phyloP scores from a whole-genome alignment of 1,140 invertebrate genomes.

The Ceratina calcarata region DNA sequence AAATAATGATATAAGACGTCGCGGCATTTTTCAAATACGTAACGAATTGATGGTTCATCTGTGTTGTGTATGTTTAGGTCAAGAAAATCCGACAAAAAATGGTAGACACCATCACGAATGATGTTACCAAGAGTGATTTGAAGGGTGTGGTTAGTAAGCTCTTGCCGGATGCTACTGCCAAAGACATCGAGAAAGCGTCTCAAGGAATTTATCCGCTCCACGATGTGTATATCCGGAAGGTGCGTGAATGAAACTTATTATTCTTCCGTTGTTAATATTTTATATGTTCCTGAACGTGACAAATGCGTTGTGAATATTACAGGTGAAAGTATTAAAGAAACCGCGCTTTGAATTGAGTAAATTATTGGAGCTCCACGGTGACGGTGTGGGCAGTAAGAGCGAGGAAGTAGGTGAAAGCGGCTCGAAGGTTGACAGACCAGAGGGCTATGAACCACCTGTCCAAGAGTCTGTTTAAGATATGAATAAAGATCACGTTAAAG shows the following conservation, averaged over 20 bases:
- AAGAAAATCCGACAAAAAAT: conserved; percentile 96
- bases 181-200: conserved; percentile 99
- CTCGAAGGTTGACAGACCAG: conserved; percentile 93
- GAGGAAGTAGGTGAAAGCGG: conserved; percentile 90
- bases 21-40: conserved; percentile 47
- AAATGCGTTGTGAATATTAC: conserved; percentile 3
- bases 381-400: conserved; percentile 87
- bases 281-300: background rate
- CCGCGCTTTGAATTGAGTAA: conserved; percentile 98
- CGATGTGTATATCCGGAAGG: conserved; percentile 99
- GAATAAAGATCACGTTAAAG: no score
- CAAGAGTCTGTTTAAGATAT: conserved; percentile 90
- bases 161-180: conserved; percentile 98
- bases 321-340: conserved; percentile 99
- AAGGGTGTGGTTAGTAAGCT: conserved; percentile 98
- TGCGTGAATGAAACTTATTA: conserved; percentile 68
- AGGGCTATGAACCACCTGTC: conserved; percentile 99
- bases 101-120: conserved; percentile 97
- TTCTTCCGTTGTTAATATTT: no score
- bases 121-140: conserved; percentile 92
- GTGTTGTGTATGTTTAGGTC: conserved; percentile 82
- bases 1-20: conserved; percentile 64
- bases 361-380: conserved; percentile 97
- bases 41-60: no score
- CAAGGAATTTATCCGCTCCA: conserved; percentile 98